Conservation (phyloP, 2,888 invertebrate genomes). For the Fissipunctia ypsillon region DNA sequence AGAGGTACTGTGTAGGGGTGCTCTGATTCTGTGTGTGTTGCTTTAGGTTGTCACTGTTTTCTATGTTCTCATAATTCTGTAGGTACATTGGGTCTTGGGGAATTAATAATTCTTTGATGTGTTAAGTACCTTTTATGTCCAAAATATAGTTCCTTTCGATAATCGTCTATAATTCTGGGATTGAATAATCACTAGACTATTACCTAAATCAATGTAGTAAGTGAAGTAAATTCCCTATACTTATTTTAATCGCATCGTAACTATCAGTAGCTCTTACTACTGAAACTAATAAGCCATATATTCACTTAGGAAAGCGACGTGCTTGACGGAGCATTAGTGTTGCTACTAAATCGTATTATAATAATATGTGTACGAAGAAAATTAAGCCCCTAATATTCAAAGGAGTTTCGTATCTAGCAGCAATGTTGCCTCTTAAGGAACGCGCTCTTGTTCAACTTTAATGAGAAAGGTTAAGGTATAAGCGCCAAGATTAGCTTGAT, state of each 20-base stretch:
- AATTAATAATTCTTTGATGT: not conserved
- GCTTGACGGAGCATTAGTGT: constrained; percentile 11
- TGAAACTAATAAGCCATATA: constrained; percentile 5
- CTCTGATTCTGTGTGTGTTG: constrained; percentile 8
- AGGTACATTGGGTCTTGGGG: not conserved
- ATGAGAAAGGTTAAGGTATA: constrained; percentile 29
- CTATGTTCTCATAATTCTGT: not conserved
- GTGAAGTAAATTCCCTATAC: constrained; percentile 23
- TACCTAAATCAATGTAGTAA: constrained; percentile 1
- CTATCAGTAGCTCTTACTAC: not conserved
- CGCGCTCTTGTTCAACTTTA: constrained; percentile 33
- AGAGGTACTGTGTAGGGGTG: constrained; percentile 24
- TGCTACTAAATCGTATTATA: constrained; percentile 30
- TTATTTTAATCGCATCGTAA: constrained; percentile 29
- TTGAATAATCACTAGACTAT: not conserved
- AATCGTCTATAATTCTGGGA: constrained; percentile 9
- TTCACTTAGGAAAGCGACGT: constrained; percentile 4
- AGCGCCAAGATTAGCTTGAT: constrained; percentile 40
- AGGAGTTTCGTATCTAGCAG: constrained; percentile 29
- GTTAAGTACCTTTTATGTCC: not conserved
- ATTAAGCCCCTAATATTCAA: constrained; percentile 28
- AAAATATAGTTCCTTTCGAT: not conserved
- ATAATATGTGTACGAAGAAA: constrained; percentile 26
- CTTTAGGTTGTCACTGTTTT: not conserved
- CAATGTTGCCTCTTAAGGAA: constrained; percentile 21